These are phyloP conservation scores for Xiphorhynchus elegans DNA, from an alignment of 2,113 vertebrate species.

Conservation along the genomic window DNA sequence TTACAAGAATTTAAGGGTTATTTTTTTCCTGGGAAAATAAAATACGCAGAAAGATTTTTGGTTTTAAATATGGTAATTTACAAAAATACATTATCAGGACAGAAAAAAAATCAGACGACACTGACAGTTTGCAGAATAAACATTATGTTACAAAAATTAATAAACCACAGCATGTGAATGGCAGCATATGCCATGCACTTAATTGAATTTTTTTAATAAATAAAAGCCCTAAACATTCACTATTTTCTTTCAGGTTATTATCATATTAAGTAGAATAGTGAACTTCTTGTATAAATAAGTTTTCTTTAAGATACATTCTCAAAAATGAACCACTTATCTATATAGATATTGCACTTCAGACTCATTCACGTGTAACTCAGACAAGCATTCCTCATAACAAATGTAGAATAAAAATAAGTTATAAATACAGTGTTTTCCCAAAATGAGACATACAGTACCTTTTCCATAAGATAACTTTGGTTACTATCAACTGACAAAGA, in stretches of 20 bases:
- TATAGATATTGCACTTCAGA: constrained; percentile 74
- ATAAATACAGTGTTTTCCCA: constrained; percentile 56
- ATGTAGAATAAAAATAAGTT: constrained; percentile 50
- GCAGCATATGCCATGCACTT: constrained; percentile 50
- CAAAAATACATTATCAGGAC: constrained; percentile 59
- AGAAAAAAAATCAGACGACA: constrained; percentile 14
- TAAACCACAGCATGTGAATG: constrained; percentile 31
- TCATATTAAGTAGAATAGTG: constrained; percentile 42
- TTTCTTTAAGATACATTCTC: constrained; percentile 60
- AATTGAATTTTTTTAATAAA: constrained; percentile 27
- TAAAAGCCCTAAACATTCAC: constrained; percentile 50
- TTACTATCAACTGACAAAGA: constrained; percentile 38
- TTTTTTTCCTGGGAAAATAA: constrained; percentile 12
- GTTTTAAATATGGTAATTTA: constrained; percentile 38
- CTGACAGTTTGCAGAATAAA: constrained; percentile 1
- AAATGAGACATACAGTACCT: constrained; percentile 48
- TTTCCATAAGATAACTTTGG: constrained; percentile 60
- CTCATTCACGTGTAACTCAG: constrained; percentile 54
- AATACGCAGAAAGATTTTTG: background rate
- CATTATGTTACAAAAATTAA: constrained; percentile 32
- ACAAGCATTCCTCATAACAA: constrained; percentile 63
- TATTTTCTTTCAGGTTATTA: constrained; percentile 48
- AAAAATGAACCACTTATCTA: constrained; percentile 57
- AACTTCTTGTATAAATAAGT: constrained; percentile 49
- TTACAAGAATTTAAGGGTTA: background rate